Conservation (phyloP, 1,140 invertebrate species). For the Saccostrea glomerata region DNA sequence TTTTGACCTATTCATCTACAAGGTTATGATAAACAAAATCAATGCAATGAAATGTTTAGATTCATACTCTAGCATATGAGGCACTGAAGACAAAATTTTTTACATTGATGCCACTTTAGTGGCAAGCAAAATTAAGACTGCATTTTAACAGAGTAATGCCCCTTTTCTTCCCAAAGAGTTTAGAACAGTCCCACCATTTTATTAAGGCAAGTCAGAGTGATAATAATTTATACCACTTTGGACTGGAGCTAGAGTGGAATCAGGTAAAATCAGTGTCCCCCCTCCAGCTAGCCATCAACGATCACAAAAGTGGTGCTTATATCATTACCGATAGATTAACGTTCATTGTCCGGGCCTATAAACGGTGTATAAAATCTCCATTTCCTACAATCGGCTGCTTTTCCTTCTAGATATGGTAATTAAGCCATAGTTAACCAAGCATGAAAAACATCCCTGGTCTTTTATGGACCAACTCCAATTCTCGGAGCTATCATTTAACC, state of each 20-base stretch:
- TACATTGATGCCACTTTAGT: too few species aligned
- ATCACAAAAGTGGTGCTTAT: neutral
- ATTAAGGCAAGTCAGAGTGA: too few species aligned
- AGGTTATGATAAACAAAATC: too few species aligned
- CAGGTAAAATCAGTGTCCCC: neutral
- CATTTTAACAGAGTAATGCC: too few species aligned
- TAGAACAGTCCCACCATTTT: too few species aligned
- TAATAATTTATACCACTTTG: too few species aligned
- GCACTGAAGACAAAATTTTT: too few species aligned
- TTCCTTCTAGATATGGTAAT: neutral
- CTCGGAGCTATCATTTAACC: slow-evolving; percentile 21
- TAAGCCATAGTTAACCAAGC: neutral
- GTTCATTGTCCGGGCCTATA: slow-evolving; percentile 13
- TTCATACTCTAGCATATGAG: too few species aligned
- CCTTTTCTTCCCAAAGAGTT: too few species aligned
- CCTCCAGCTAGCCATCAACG: neutral
- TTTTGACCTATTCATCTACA: too few species aligned
- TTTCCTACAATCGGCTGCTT: neutral
- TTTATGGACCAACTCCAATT: neutral
- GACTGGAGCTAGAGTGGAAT: neutral
- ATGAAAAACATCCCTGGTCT: neutral
- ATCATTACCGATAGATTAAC: neutral
- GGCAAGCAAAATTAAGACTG: too few species aligned
- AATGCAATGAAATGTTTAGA: too few species aligned
- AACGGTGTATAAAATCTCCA: slow-evolving; percentile 1